These are phyloP conservation scores for Lasius platythorax DNA, from an alignment of 2,888 invertebrate species.

Conservation along the genomic window DNA sequence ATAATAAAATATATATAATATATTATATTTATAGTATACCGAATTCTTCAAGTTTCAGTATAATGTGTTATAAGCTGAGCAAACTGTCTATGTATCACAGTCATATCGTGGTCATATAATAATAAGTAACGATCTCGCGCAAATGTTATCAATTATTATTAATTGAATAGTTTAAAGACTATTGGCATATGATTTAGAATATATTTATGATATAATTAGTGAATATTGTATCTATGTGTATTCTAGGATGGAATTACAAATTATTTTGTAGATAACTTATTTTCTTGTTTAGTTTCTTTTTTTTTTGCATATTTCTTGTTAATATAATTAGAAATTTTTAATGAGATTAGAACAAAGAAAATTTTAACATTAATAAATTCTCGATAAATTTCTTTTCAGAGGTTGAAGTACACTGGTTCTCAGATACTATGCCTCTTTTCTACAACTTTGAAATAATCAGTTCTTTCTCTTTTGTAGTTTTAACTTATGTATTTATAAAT, in stretches of 20 bases:
- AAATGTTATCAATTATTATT: not conserved
- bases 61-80: not conserved
- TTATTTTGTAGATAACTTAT: not conserved
- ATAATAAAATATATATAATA: not conserved
- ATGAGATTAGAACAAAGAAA: not conserved
- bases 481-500: not conserved
- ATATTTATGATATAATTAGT: not conserved
- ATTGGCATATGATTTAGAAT: not conserved
- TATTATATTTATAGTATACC: no score
- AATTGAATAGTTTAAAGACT: not conserved
- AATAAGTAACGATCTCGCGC: no score
- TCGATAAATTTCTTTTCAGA: not conserved
- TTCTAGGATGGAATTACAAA: not conserved
- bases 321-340: constrained; percentile 1
- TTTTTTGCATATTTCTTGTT: not conserved
- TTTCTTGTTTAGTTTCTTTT: not conserved
- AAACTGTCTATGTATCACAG: not conserved
- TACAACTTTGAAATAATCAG: not conserved
- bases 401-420: no score
- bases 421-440: not conserved
- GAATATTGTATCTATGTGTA: not conserved
- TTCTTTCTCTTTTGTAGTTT: not conserved
- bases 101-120: not conserved
- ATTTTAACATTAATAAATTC: not conserved
- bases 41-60: no score